Base-by-base conservation (phyloP, 2,888 invertebrate species). In the Drosophila monieri region DNA sequence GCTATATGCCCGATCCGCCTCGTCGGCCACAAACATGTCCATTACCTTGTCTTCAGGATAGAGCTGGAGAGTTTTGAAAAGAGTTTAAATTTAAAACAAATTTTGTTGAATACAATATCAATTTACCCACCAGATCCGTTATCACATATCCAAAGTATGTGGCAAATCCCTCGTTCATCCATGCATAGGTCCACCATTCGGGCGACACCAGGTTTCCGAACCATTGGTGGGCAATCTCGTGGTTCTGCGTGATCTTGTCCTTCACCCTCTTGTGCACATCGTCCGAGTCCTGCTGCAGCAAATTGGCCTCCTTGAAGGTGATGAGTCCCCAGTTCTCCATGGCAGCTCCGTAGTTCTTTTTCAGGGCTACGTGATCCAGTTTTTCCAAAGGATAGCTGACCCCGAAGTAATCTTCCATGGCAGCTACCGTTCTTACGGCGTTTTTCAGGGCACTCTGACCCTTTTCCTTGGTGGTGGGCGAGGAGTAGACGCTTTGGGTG, bases 241-340 rank as follows among this genome's bases (percentile, higher is more conserved):
- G 94, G 51, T 92, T 92, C 43, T 94, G 93, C 39, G 93, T 93
- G 5, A 93, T 88, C 1, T 92, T 93, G 75, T 92, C 80, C 54
- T 81, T 85, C 0, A 88, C 56, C 0, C 58, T 62, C 6, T 76
- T 75, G 14, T 74, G 70, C 47, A 92, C 89, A 75, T 94, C 93
- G 81, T 93, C 93, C 49, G 92, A 93, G 1, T 77, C 75, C n/a
- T 74, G 51, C 23, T 76, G 65, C 8, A 89, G 57, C 32, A 90
- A 73, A 54, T 75, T 80, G 21, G 83, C 1, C 61, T 90, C 89
- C 12, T 93, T 86, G 93, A 94, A 91, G 1, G 96, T 96, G 15
- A 97, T 95, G 8, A 98, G 91, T n/a, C 98, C 98, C 97, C 98
- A 98, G 89, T 98, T 98, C 90, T 98, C 97, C 97, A 98, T 98